phyloP scores from a whole-genome alignment of 1,140 invertebrate species.

The Cataglyphis hispanica region DNA sequence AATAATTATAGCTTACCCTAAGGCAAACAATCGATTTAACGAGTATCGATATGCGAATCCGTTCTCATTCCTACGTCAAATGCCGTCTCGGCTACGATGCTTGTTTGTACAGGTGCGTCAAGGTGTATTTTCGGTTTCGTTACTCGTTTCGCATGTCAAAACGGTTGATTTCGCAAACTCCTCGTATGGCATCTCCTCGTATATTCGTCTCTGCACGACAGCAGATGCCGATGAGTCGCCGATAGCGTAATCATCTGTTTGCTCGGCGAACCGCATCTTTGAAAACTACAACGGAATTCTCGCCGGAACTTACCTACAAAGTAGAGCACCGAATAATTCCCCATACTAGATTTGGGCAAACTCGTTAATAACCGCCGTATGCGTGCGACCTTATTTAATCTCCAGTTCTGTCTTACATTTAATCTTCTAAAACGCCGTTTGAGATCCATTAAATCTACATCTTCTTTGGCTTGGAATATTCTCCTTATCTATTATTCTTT shows the following conservation, averaged over 20 bases:
- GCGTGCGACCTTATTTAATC: background rate
- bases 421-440: background rate
- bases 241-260: constrained; percentile 40
- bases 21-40: constrained; percentile 49
- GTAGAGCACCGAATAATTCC: constrained; percentile 59
- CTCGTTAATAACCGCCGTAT: background rate
- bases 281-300: constrained; percentile 89
- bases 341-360: constrained; percentile 5
- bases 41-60: constrained; percentile 6
- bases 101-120: constrained; percentile 12
- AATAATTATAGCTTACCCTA: constrained; percentile 64
- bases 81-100: constrained; percentile 30
- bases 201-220: constrained; percentile 39
- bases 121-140: constrained; percentile 50
- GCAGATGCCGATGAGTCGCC: constrained; percentile 12
- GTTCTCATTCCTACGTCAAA: constrained; percentile 52
- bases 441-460: background rate
- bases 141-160: constrained; percentile 61
- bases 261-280: constrained; percentile 70
- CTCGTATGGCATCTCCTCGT: constrained; percentile 59
- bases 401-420: background rate
- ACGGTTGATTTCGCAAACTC: constrained; percentile 52
- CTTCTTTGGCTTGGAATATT: background rate
- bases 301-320: constrained; percentile 87
- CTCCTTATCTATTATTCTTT: background rate